Conservation (phyloP, 2,888 invertebrate genomes). For the Lycaena phlaeas region DNA sequence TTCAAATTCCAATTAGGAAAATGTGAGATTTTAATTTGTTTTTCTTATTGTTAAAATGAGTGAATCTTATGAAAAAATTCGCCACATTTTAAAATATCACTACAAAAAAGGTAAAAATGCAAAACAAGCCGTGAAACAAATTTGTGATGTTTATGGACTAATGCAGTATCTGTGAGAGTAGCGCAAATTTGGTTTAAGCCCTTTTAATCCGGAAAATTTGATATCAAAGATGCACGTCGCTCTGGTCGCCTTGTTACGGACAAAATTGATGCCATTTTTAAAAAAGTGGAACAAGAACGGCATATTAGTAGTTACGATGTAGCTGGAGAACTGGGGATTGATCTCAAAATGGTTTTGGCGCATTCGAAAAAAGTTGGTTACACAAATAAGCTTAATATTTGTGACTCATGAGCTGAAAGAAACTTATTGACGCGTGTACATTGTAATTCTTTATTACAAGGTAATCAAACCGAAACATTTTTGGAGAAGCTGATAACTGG, state of each 20-base stretch:
- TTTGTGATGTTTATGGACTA: constrained; percentile 13
- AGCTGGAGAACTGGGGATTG: background rate
- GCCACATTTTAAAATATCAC: constrained; percentile 6
- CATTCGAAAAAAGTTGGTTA: background rate
- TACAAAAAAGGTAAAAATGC: constrained; percentile 13
- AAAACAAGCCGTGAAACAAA: constrained; percentile 13
- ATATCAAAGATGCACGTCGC: constrained; percentile 11
- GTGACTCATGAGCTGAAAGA: no score
- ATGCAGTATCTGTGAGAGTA: constrained; percentile 13
- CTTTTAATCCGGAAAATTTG: constrained; percentile 11
- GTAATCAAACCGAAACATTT: no score
- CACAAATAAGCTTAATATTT: no score
- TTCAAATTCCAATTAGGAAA: no score
- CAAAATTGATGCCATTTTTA: background rate
- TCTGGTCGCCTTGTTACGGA: no score
- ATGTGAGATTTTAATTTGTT: background rate
- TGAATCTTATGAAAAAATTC: no score
- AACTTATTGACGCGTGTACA: no score
- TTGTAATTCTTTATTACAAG: no score
- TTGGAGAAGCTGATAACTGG: no score
- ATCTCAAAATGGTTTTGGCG: background rate
- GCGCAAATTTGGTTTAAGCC: background rate
- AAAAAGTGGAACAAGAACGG: background rate
- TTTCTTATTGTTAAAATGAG: background rate
- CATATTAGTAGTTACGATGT: background rate